phyloP scores from a whole-genome alignment of 2,888 invertebrate genomes.

The Stenchaetothrips biformis region DNA sequence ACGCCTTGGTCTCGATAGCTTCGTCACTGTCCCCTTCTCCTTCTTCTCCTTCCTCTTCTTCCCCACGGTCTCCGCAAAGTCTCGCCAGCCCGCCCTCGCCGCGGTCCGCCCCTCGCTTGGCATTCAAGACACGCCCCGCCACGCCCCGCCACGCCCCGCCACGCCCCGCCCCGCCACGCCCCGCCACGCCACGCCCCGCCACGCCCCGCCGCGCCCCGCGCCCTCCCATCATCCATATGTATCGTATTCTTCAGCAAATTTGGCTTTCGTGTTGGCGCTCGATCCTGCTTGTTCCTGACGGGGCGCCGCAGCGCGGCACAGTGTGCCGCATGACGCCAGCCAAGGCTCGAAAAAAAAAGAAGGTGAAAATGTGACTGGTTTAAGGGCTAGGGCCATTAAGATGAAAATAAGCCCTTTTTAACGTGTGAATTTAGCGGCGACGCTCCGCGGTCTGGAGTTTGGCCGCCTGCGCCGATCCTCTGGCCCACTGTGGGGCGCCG shows the following conservation, averaged over 20 bases:
- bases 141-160: conserved; percentile 2
- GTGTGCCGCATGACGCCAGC: neutral
- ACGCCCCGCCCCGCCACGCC: neutral
- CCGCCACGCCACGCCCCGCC: neutral
- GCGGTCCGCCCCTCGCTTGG: neutral
- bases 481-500: neutral
- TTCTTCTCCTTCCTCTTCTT: neutral
- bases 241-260: conserved; percentile 25
- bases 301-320: neutral
- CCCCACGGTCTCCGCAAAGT: neutral
- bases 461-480: too few relatives aligned
- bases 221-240: conserved; percentile 12
- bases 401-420: too few relatives aligned
- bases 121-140: conserved; percentile 10
- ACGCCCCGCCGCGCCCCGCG: neutral
- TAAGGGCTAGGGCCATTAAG: too few relatives aligned
- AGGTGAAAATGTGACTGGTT: too few relatives aligned
- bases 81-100: neutral
- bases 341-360: neutral
- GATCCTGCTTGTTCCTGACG: conserved; percentile 12
- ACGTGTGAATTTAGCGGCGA: too few relatives aligned
- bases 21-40: neutral
- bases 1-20: neutral
- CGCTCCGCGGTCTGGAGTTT: too few relatives aligned
- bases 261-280: conserved; percentile 15